A percentile compares a stretch with the other conserved stretches of the same genome.
phyloP scores from a whole-genome alignment of 2,113 vertebrate genomes.

The Pseudopipra pipra region DNA sequence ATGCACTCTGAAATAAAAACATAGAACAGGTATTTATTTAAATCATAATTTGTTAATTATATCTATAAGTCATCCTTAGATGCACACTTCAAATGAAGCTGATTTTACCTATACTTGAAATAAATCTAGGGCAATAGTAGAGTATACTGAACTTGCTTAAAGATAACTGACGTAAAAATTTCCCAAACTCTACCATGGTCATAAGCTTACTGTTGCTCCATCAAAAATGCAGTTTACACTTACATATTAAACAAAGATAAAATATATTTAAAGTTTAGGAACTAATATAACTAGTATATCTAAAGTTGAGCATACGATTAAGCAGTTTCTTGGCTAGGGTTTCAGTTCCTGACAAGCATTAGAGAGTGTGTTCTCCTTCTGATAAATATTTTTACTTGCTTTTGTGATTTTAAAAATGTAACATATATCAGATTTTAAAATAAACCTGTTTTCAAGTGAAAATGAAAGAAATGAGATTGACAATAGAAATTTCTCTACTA shows the following conservation, averaged over 20 bases:
- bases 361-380: background rate
- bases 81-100: background rate
- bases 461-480: background rate
- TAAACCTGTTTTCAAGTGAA: background rate
- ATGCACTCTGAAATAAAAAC: slow-evolving; percentile 29
- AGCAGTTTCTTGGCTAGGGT: background rate
- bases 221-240: background rate
- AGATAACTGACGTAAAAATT: background rate
- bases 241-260: background rate
- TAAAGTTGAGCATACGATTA: background rate
- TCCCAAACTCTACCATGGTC: background rate
- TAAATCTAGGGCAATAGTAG: background rate
- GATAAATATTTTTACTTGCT: background rate
- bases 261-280: background rate
- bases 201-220: background rate
- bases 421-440: background rate
- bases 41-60: background rate
- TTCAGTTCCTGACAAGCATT: background rate
- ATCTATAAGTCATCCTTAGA: background rate
- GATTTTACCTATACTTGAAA: background rate
- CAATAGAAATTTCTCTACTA: background rate
- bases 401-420: background rate
- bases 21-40: background rate
- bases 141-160: background rate
- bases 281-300: background rate